These are phyloP conservation scores for fruit fly (Drosophila melanogaster) DNA, from an alignment of 1,140 invertebrate species.

Conservation along the genomic window DNA sequence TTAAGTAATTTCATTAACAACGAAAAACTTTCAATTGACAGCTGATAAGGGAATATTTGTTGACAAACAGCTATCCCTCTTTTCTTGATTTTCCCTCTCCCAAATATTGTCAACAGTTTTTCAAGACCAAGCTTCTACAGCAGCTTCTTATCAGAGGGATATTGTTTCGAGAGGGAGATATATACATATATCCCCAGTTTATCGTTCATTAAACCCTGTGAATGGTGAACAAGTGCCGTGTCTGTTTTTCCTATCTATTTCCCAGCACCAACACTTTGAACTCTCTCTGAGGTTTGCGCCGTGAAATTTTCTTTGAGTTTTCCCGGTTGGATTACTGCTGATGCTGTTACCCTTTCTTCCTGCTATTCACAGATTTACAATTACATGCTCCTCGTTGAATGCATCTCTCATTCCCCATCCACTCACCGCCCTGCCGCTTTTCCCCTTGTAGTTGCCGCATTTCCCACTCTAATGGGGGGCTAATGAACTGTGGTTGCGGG, in stretches of 20 bases:
- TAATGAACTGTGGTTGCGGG: conserved; percentile 57
- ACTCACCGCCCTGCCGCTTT: conserved; percentile 6
- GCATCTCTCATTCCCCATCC: conserved; percentile 14
- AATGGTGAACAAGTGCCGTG: conserved; percentile 58
- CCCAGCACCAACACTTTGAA: conserved; percentile 61
- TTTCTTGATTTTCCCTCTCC: neutral
- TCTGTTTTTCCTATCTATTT: conserved; percentile 23
- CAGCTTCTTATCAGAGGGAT: conserved; percentile 29
- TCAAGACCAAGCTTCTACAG: conserved; percentile 7
- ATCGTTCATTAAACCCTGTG: conserved; percentile 68
- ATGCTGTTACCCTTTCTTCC: conserved; percentile 58
- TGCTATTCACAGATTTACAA: conserved; percentile 32
- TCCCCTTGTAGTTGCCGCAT: neutral
- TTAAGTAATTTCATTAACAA: conserved; percentile 26
- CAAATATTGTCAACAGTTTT: conserved; percentile 41
- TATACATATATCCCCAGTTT: conserved; percentile 23
- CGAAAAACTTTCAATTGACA: conserved; percentile 39
- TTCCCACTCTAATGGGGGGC: conserved; percentile 59
- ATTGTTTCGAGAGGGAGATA: conserved; percentile 35
- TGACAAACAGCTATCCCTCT: conserved; percentile 9
- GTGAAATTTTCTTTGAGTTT: conserved; percentile 44
- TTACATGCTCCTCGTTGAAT: conserved; percentile 44
- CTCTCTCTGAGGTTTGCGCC: conserved; percentile 43
- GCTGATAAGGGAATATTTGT: conserved; percentile 17
- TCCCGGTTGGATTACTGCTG: neutral